Evolutionary conservation across 2,888 invertebrate genomes (phyloP), one percentile per base, ranked within the genome.

Genomic region (Tenthredo scrophulariae): DNA sequence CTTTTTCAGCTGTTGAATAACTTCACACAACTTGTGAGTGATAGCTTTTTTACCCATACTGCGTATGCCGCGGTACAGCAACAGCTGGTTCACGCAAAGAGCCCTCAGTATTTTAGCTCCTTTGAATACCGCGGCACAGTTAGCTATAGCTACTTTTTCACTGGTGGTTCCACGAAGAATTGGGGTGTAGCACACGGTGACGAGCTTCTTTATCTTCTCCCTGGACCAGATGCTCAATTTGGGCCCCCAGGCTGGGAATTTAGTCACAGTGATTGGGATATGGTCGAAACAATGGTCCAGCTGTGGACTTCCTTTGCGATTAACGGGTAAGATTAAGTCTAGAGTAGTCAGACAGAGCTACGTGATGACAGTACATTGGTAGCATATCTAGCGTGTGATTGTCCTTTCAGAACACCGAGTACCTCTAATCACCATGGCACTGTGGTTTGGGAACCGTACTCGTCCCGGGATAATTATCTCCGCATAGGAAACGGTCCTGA

Each of bases 201-300:
- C 33, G 79, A 79, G 2, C n/a, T 58, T 33, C 58, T 79, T 10
- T 79, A 79, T 37, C 54, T 79, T 22, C n/a, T 79, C 0, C 79
- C 79, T 43, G 58, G 58, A 79, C 58, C 54, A 15, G 33, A 79
- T 2, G 0, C 79, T 37, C 79, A 37, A 33, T 79, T 79, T 37
- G 54, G 58, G 18, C 58, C 79, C 1, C 54, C 37, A 33, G 79
- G 37, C n/a, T 54, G 50, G 15, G 37, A 79, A 54, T 37, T 58
- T 13, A 79, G 33, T 29, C 54, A 37, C 10, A 46, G 26, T 54
- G 79, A 79, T 79, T 58, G 54, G 54, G 26, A n/a, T 29, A 79
- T 79, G 79, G 58, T 58, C 13, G 79, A 79, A 6, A 79, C 10
- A 10, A 79, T 79, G 79, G 58, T 79, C n/a, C 79, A 79, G n/a